These are phyloP conservation scores for Dasypogon diadema DNA, from an alignment of 2,888 invertebrate genomes.

Conservation along the genomic window DNA sequence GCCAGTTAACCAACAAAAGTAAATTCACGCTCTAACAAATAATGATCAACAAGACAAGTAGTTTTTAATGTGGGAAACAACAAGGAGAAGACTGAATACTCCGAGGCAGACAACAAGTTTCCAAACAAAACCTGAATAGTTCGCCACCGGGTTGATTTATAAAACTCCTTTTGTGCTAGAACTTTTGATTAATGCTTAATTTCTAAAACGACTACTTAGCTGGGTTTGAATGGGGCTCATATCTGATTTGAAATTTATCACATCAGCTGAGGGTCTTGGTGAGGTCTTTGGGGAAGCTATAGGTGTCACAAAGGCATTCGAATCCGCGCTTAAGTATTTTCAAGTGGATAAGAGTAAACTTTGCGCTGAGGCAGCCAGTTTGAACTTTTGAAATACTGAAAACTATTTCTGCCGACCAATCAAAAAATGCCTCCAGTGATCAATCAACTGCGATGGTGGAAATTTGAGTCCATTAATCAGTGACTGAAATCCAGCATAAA, in stretches of 20 bases:
- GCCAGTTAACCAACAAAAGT: conserved; percentile 32
- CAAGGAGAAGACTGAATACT: conserved; percentile 42
- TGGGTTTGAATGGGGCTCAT: conserved; percentile 2
- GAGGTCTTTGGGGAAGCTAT: background rate
- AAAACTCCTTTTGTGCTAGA: conserved; percentile 46
- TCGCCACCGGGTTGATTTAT: conserved; percentile 49
- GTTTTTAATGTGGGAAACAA: conserved; percentile 38
- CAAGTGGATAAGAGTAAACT: too few species aligned
- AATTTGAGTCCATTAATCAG: background rate
- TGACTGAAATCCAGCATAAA: too few species aligned
- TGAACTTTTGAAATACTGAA: too few species aligned
- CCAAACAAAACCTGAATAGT: conserved; percentile 47
- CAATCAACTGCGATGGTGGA: background rate
- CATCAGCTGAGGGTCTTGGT: conserved; percentile 1
- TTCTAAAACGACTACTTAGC: conserved; percentile 42
- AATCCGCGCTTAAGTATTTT: background rate
- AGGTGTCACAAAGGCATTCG: background rate
- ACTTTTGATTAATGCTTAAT: conserved; percentile 47
- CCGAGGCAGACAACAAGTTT: conserved; percentile 29
- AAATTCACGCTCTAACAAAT: conserved; percentile 42
- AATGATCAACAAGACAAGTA: conserved; percentile 47
- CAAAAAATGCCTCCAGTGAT: background rate
- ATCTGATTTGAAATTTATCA: conserved; percentile 49
- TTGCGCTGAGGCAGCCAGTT: too few species aligned
- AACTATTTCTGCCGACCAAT: too few species aligned